These are phyloP conservation scores for Gallinago nigripennis DNA, from an alignment of 2,797 vertebrate genomes.

Conservation along the genomic window DNA sequence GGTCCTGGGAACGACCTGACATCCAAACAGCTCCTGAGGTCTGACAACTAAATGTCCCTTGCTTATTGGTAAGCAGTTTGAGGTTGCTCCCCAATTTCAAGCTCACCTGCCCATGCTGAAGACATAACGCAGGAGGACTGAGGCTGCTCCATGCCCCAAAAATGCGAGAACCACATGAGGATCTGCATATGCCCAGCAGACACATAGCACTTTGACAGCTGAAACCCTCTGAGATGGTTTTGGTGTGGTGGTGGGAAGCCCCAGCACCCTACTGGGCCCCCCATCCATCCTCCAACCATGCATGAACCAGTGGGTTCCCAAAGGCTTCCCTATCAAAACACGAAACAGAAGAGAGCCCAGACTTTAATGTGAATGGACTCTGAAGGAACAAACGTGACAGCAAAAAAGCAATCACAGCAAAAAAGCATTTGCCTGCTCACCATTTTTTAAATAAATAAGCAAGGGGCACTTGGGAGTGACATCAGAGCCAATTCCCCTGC, in stretches of 20 bases:
- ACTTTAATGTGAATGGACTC: not conserved
- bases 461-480: not conserved
- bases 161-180: rapidly evolving
- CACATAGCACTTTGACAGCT: not conserved
- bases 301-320: not conserved
- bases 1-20: not conserved
- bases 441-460: slow-evolving; percentile 13
- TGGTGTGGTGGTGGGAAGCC: not conserved
- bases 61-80: not conserved
- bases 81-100: not conserved
- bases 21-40: not conserved
- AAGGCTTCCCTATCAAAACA: not conserved
- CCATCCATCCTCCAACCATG: not conserved
- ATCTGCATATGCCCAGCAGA: not conserved
- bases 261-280: not conserved
- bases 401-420: not conserved
- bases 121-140: not conserved
- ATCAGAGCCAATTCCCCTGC: not conserved
- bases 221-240: not conserved
- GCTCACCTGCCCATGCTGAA: not conserved
- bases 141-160: not conserved
- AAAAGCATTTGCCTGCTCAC: slow-evolving; percentile 8
- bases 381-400: slow-evolving; percentile 38
- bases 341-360: not conserved
- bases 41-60: not conserved